These are phyloP conservation scores for Panthera leo DNA, from an alignment of 2,113 vertebrate species.

Conservation along the genomic window DNA sequence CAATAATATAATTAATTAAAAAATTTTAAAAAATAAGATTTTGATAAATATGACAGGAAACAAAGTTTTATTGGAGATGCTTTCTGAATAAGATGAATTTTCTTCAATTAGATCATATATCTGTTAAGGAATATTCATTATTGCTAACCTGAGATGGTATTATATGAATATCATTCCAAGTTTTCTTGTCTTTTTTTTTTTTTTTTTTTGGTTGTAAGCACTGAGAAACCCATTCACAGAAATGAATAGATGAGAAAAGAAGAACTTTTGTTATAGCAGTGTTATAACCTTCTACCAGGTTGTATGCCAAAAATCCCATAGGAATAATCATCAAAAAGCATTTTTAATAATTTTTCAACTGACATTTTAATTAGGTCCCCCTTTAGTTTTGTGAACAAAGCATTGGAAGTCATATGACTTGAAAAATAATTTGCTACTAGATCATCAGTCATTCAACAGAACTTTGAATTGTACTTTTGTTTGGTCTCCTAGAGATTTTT, in stretches of 20 bases:
- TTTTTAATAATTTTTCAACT: constrained; percentile 30
- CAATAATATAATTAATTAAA: too few species aligned
- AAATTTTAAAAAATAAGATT: background rate
- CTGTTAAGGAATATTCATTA: background rate
- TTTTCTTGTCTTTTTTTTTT: constrained; percentile 26
- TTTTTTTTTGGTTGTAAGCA: background rate
- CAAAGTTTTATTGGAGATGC: constrained; percentile 19
- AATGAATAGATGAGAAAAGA: background rate
- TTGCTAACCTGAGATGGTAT: background rate
- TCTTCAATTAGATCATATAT: background rate
- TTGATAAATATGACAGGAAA: constrained; percentile 40
- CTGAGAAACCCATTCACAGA: background rate
- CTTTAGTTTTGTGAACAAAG: constrained; percentile 8
- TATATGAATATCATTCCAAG: background rate
- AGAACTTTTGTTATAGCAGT: background rate
- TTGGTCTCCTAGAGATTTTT: background rate
- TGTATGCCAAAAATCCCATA: background rate
- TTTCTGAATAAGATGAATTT: background rate
- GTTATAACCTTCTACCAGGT: background rate
- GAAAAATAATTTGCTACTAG: constrained; percentile 36
- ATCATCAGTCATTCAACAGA: background rate
- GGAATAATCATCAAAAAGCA: background rate
- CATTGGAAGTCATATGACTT: constrained; percentile 12
- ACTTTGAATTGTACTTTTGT: constrained; percentile 42
- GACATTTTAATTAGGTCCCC: constrained; percentile 34